Evolutionary conservation across 2,888 invertebrate species (phyloP).

Genomic region (Sesamia inferens): DNA sequence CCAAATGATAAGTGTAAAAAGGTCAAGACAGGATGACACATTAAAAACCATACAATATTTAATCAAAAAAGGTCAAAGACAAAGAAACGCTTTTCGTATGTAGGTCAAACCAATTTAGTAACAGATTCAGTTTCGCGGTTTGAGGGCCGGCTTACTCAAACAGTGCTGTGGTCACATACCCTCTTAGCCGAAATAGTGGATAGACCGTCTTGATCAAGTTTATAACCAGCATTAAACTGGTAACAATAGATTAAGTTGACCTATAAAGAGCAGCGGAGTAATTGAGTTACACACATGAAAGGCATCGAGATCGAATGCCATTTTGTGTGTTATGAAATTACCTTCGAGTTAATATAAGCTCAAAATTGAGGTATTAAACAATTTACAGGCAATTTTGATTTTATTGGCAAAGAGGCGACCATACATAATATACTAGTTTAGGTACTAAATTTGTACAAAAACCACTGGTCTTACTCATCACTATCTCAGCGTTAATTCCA

Average conservation of each 20-base stretch:
- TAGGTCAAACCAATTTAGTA: conserved; percentile 45
- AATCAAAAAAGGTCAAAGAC: conserved; percentile 30
- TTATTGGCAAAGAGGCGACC: not conserved
- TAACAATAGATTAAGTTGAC: conserved; percentile 4
- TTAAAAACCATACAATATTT: conserved; percentile 29
- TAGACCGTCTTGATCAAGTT: conserved; percentile 27
- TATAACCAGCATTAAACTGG: not conserved
- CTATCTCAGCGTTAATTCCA: too few species aligned
- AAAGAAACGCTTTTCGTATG: conserved; percentile 14
- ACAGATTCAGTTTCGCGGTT: conserved; percentile 27
- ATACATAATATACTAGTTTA: not conserved
- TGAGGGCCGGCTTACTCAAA: conserved; percentile 39
- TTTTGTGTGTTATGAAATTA: not conserved
- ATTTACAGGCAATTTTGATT: not conserved
- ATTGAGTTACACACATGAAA: not conserved
- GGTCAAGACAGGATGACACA: not conserved
- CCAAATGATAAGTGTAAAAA: too few species aligned
- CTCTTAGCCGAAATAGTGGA: conserved; percentile 34
- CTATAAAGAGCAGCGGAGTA: not conserved
- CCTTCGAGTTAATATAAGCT: not conserved
- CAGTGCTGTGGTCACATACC: conserved; percentile 38
- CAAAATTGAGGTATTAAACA: not conserved
- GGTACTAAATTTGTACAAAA: too few species aligned
- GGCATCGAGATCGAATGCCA: not conserved
- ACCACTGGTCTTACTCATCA: too few species aligned